Base-by-base conservation (phyloP, 2,888 invertebrate genomes). In the Podotricha telesiphe region DNA sequence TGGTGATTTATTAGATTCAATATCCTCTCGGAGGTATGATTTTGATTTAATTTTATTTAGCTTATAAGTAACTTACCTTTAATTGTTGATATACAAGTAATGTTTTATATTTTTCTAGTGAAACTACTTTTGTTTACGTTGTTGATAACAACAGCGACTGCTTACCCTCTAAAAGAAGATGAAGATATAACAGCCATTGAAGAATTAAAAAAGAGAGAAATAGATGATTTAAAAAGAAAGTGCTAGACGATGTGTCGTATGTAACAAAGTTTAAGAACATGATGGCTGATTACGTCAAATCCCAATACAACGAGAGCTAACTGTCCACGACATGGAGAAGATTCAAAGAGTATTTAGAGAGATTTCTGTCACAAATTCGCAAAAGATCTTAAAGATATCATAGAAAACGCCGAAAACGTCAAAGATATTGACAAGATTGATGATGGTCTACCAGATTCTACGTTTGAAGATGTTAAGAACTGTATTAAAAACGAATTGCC, bases 321-420 rank as follows among this genome's bases (percentile, higher is more conserved):
- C 76, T 0, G 50, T 62, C 37, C 73, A 69, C 50, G 78, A 77
- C 15, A 73, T 70, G 73, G 73, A 55, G 19, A 71, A 51, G 42
- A 75, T 84, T 0, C 77, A 78, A n/a, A 22, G 17, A 48, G 0
- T 73, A 72, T 0, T 47, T 84, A 5, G 82, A 82, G n/a, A 64
- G 78, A 78, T 0, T 83, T 83, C 51, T 58, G 82, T 0, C 73
- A 73, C 2, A 76, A 75, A 8, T 80, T 84, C 62, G 80, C 81
- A 0, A 73, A 65, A 10, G 82, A 83, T 45, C 50, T 84, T 0
- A 77, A 72, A 51, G 75, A 79, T 11, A 74, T 80, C 0, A 64
- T 82, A 0, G 73, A 78, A 1, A 65, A 67, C 0, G 67, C 68
- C 1, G 48, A 70, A 0, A 69, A 69, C 20, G 7, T 17, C 1